Percentiles rank a stretch among this genome's conserved stretches.
phyloP scores from a whole-genome alignment of 2,888 invertebrate genomes.

The Toxonevra muliebris region DNA sequence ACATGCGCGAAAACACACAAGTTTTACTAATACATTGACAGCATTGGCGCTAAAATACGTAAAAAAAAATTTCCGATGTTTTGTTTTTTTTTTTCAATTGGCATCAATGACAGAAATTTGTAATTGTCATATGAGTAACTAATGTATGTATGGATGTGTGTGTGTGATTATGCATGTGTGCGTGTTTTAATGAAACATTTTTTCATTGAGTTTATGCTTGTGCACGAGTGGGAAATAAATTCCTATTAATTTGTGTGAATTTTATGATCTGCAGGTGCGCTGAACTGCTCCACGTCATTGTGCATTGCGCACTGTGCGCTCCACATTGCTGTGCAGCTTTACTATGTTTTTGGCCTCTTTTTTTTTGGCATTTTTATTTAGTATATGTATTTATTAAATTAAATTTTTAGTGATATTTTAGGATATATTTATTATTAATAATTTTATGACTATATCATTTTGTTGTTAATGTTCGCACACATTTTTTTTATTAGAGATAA shows the following conservation, averaged over 20 bases:
- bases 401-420: too few species aligned
- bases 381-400: too few species aligned
- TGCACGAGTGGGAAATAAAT: constrained; percentile 23
- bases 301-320: too few species aligned
- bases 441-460: too few species aligned
- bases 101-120: constrained; percentile 8
- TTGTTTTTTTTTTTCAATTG: not conserved
- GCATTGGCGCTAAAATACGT: constrained; percentile 10
- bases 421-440: too few species aligned
- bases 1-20: not conserved
- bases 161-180: constrained; percentile 3
- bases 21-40: not conserved
- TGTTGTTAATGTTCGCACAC: too few species aligned
- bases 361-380: too few species aligned
- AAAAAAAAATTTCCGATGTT: not conserved
- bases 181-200: constrained; percentile 1
- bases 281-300: constrained; percentile 2
- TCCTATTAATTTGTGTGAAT: constrained; percentile 28
- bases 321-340: not conserved
- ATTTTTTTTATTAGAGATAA: too few species aligned
- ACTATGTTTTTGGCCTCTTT: too few species aligned
- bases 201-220: constrained; percentile 2
- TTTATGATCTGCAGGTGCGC: constrained; percentile 30
- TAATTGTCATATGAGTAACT: not conserved
- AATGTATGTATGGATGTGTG: constrained; percentile 10